phyloP scores from a whole-genome alignment of 2,797 vertebrate species.

The Morus bassanus region DNA sequence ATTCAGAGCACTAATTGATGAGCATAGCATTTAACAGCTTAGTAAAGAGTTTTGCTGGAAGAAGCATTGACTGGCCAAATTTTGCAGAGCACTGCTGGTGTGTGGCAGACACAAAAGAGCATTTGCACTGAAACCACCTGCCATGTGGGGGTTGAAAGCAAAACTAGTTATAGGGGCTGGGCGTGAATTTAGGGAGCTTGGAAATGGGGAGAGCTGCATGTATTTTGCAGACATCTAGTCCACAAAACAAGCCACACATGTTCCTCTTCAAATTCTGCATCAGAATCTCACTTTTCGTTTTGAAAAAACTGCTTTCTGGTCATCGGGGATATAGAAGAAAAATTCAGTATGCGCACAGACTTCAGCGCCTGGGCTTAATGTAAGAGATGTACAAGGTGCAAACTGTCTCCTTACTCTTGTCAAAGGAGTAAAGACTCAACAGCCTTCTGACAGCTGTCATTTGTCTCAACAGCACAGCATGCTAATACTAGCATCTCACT shows the following conservation, averaged over 20 bases:
- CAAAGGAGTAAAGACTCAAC: not conserved
- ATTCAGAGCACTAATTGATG: not conserved
- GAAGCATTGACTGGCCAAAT: not conserved
- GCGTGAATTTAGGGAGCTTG: not conserved
- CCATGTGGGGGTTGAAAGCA: not conserved
- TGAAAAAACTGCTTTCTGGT: not conserved
- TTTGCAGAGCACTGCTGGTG: not conserved
- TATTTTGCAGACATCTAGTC: not conserved
- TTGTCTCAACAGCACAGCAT: not conserved
- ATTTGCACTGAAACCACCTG: not conserved
- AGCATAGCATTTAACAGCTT: not conserved
- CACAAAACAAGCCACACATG: not conserved
- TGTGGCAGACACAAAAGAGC: not conserved
- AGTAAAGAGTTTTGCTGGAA: not conserved
- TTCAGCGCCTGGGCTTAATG: not conserved
- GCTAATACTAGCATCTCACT: not conserved
- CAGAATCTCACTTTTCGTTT: not conserved
- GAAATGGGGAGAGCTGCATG: not conserved
- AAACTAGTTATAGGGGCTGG: not conserved
- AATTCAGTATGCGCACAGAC: not conserved
- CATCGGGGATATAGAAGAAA: not conserved
- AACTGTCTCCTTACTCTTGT: not conserved
- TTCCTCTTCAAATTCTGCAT: not conserved
- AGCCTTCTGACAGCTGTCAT: not conserved
- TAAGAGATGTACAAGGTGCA: not conserved